Conservation (phyloP, 2,113 vertebrate species). For the Lepisosteus osseus region DNA sequence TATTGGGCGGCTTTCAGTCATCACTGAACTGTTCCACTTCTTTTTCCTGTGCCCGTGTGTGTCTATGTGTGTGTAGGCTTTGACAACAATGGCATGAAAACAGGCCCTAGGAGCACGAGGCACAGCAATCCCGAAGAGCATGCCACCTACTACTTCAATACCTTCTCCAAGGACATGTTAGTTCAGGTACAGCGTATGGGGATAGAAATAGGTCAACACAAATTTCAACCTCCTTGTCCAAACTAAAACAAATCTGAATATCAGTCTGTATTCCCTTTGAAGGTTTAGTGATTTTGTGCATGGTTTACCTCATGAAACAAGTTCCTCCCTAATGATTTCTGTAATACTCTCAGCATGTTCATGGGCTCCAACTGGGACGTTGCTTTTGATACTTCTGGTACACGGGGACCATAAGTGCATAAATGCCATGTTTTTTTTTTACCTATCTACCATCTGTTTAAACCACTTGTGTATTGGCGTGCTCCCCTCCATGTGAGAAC, state of each 20-base stretch:
- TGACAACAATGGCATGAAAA: slow-evolving; percentile 88
- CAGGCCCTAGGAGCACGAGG: slow-evolving; percentile 91
- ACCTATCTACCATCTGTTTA: slow-evolving; percentile 53
- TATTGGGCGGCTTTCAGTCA: not conserved
- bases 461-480: slow-evolving; percentile 33
- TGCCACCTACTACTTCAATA: slow-evolving; percentile 91
- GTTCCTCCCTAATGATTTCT: too few relatives aligned
- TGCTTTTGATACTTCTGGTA: slow-evolving; percentile 34
- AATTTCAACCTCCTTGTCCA: slow-evolving; percentile 5
- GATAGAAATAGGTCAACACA: not conserved
- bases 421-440: slow-evolving; percentile 15
- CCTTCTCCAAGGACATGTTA: slow-evolving; percentile 93
- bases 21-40: not conserved
- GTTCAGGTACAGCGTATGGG: slow-evolving; percentile 77
- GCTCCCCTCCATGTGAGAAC: slow-evolving; percentile 4
- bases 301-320: slow-evolving; percentile 10
- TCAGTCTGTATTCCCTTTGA: slow-evolving; percentile 34
- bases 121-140: slow-evolving; percentile 95
- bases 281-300: slow-evolving; percentile 22
- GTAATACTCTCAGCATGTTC: too few relatives aligned
- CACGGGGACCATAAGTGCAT: slow-evolving; percentile 35
- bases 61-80: slow-evolving; percentile 77
- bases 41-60: slow-evolving; percentile 13
- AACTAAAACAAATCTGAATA: not conserved
- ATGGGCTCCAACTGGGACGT: not conserved